Evolutionary conservation across 2,888 invertebrate species (phyloP).

Genomic region (Caenorhabditis sp.): DNA sequence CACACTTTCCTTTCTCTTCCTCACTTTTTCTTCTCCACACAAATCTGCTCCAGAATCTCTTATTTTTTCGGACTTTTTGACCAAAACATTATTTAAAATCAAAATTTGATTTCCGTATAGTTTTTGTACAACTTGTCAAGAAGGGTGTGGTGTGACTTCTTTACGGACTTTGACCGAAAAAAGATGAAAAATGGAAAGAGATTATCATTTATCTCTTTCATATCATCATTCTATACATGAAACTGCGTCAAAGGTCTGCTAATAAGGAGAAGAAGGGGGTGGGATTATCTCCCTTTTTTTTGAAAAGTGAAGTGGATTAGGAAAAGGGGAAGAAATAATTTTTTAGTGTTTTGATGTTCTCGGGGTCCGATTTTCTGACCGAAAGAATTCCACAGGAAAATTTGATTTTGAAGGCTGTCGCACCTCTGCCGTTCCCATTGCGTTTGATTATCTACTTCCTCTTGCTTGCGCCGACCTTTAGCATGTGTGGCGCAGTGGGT

Average conservation of each 20-base stretch:
- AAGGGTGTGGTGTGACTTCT: background rate
- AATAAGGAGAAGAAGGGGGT: slow-evolving; percentile 24
- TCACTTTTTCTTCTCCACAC: no score
- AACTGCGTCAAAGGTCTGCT: slow-evolving; percentile 38
- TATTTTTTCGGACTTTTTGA: background rate
- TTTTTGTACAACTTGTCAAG: slow-evolving; percentile 13
- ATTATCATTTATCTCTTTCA: slow-evolving; percentile 4
- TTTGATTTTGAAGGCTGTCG: no score
- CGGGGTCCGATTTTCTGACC: no score
- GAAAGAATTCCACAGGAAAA: no score
- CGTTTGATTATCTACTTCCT: no score
- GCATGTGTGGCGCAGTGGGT: no score
- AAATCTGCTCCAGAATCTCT: background rate
- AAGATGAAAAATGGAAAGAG: background rate
- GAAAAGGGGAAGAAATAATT: background rate
- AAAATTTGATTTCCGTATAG: background rate
- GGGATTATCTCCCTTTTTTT: background rate
- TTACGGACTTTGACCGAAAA: slow-evolving; percentile 21
- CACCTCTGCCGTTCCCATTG: no score
- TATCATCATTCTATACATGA: slow-evolving; percentile 16
- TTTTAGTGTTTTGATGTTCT: background rate
- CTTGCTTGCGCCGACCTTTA: no score
- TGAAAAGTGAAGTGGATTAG: slow-evolving; percentile 13
- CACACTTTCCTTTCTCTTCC: background rate
- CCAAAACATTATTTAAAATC: background rate